Conservation (phyloP, 2,888 invertebrate species). For the Keiferia lycopersicella region DNA sequence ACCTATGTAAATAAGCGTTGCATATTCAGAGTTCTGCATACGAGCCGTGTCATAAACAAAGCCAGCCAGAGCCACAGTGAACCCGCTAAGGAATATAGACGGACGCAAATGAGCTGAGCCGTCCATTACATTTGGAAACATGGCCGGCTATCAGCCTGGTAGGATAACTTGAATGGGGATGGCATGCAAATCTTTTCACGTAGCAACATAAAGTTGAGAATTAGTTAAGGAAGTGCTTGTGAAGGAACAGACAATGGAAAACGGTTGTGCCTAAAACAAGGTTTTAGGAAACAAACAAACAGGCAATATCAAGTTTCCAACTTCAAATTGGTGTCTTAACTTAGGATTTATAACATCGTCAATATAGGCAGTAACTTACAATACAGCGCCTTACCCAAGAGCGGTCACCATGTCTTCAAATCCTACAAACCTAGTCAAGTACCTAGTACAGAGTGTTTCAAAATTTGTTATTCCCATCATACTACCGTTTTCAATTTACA, state of each 20-base stretch:
- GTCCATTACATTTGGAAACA: constrained; percentile 5
- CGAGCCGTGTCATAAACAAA: constrained; percentile 10
- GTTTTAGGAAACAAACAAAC: too few species aligned
- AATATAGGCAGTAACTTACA: not conserved
- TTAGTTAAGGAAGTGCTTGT: not conserved
- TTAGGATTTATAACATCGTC: not conserved
- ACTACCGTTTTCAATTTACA: constrained; percentile 7
- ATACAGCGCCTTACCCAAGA: not conserved
- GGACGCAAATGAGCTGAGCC: constrained; percentile 9
- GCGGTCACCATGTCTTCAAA: not conserved
- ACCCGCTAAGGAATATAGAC: constrained; percentile 3
- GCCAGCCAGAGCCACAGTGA: not conserved
- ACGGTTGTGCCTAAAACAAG: too few species aligned
- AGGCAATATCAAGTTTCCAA: not conserved
- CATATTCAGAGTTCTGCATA: not conserved
- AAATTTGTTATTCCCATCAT: too few species aligned
- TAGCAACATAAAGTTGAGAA: not conserved
- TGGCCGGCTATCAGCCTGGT: not conserved
- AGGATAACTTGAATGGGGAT: not conserved
- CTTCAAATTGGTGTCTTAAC: too few species aligned
- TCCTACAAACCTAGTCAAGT: too few species aligned
- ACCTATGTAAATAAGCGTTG: constrained; percentile 1
- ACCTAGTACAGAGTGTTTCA: too few species aligned
- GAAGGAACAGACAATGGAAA: too few species aligned
- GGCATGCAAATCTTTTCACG: constrained; percentile 3